Evolutionary conservation across 2,113 vertebrate species (phyloP).

Genomic region (Neogale vison): DNA sequence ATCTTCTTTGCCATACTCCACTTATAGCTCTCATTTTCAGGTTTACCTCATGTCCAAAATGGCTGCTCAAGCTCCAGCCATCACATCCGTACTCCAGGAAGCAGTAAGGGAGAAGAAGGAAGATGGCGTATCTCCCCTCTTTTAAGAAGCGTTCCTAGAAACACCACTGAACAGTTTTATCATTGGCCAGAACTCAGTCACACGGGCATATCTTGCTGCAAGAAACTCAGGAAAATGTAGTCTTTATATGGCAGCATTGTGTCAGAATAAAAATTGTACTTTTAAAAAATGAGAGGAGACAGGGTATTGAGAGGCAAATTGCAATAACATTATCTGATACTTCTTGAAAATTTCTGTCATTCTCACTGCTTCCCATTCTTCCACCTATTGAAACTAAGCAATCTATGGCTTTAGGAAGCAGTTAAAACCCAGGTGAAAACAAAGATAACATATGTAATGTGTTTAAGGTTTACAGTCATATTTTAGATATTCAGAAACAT

Average conservation of each 20-base stretch:
- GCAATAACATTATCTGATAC: background rate
- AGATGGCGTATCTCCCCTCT: background rate
- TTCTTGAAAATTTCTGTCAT: background rate
- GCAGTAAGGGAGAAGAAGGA: background rate
- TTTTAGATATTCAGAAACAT: background rate
- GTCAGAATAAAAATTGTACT: background rate
- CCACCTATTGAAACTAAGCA: background rate
- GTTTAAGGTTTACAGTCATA: constrained; percentile 5
- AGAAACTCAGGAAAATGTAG: background rate
- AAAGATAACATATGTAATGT: background rate
- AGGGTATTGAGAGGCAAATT: background rate
- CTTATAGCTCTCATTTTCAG: constrained; percentile 32
- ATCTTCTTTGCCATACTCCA: background rate
- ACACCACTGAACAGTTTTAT: background rate
- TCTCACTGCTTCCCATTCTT: background rate
- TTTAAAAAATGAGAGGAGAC: background rate
- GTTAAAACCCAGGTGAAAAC: background rate
- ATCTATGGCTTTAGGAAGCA: background rate
- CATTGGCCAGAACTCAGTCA: constrained; percentile 16
- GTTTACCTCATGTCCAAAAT: background rate
- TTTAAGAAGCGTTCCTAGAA: constrained; percentile 22
- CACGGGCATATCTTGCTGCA: background rate
- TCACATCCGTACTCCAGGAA: background rate
- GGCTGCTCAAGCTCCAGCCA: background rate
- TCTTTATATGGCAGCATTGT: background rate